phyloP scores from a whole-genome alignment of 2,888 invertebrate species.

The Eupithecia subfuscata region DNA sequence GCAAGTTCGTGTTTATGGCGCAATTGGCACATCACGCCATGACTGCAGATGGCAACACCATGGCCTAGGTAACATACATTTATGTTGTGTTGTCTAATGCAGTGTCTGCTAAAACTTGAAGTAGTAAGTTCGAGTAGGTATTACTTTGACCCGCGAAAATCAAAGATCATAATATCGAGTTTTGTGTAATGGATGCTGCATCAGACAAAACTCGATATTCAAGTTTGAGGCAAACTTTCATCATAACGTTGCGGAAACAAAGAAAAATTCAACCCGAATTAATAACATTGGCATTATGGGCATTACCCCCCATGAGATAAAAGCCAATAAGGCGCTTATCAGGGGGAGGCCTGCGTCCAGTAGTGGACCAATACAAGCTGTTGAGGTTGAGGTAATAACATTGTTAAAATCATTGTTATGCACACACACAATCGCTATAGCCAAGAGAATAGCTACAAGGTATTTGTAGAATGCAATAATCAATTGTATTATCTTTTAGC shows the following conservation, averaged over 20 bases:
- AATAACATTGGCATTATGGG: too few relatives aligned
- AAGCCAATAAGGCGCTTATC: too few relatives aligned
- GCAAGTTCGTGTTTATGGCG: conserved; percentile 2
- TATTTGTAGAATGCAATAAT: not conserved
- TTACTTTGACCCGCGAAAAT: not conserved
- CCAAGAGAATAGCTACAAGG: not conserved
- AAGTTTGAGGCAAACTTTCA: not conserved
- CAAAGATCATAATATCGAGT: too few relatives aligned
- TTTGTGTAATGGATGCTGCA: too few relatives aligned
- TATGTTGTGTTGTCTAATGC: not conserved
- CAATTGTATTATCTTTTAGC: not conserved
- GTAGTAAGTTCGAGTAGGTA: not conserved
- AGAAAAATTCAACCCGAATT: not conserved
- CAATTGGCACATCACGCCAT: conserved; percentile 1
- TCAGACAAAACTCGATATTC: too few relatives aligned
- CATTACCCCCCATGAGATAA: too few relatives aligned
- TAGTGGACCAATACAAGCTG: too few relatives aligned
- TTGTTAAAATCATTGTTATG: not conserved
- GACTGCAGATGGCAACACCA: not conserved
- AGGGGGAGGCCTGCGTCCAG: too few relatives aligned
- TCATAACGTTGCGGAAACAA: not conserved
- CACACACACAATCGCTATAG: not conserved
- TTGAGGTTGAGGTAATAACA: too few relatives aligned
- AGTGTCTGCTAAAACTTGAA: not conserved
- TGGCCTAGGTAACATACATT: not conserved